A percentile compares a stretch with the other conserved stretches of the same genome.
Evolutionary conservation across 2,888 invertebrate genomes (phyloP).

Genomic region (Spilosoma lubricipeda): DNA sequence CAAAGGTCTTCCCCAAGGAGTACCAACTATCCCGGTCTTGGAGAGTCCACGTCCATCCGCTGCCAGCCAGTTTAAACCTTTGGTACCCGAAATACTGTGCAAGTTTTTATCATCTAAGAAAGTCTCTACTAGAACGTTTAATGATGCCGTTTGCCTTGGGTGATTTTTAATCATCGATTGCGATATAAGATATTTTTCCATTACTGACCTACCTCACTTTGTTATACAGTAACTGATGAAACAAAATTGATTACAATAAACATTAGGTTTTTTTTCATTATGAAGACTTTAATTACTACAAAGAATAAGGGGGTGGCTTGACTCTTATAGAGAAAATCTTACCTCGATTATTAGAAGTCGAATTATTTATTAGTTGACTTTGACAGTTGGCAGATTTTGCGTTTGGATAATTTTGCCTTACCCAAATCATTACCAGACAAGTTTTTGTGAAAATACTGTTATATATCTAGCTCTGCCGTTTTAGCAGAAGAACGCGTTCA

Average conservation of each 20-base stretch:
- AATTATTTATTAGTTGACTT: too few relatives aligned
- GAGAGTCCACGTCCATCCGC: too few relatives aligned
- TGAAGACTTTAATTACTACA: too few relatives aligned
- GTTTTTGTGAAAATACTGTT: background rate
- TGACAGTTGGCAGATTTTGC: too few relatives aligned
- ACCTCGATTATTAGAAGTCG: too few relatives aligned
- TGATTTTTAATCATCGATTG: constrained; percentile 8
- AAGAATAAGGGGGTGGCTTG: too few relatives aligned
- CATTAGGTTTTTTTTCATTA: background rate
- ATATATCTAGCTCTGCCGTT: background rate
- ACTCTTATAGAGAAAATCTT: background rate
- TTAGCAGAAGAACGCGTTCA: background rate
- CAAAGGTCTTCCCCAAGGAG: too few relatives aligned
- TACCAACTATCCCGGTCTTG: too few relatives aligned
- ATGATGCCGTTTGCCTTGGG: constrained; percentile 4
- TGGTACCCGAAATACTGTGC: too few relatives aligned
- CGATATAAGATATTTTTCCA: background rate
- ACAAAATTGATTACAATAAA: background rate
- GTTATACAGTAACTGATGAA: background rate
- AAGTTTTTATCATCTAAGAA: constrained; percentile 1
- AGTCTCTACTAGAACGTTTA: background rate
- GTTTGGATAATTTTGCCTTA: too few relatives aligned
- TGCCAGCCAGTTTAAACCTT: too few relatives aligned
- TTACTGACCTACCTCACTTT: constrained; percentile 9
- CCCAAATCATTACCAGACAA: background rate